A percentile compares a stretch with the other conserved stretches of the same genome.
phyloP scores from a whole-genome alignment of 37 sponge, comb jelly and placozoan genomes.

The Ephydatia muelleri region DNA sequence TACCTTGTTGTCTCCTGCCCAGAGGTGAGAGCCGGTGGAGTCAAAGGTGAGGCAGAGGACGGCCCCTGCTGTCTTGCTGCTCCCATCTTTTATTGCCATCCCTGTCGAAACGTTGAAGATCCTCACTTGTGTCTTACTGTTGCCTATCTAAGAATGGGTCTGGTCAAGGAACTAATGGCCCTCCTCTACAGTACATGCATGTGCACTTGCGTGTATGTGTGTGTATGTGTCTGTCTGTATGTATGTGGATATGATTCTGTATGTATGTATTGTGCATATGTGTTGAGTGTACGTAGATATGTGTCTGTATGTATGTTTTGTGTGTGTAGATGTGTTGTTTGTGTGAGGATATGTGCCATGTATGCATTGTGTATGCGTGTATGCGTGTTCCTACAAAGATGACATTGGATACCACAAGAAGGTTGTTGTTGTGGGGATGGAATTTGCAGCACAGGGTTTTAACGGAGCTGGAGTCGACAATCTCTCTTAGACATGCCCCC shows the following conservation, averaged over 20 bases:
- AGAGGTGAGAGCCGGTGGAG: constrained; percentile 62
- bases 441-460: constrained; percentile 55
- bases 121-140: constrained; percentile 79
- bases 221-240: neutral
- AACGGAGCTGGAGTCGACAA: constrained; percentile 48
- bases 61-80: constrained; percentile 78
- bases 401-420: constrained; percentile 61
- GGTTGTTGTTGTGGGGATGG: constrained; percentile 64
- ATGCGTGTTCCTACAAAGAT: neutral
- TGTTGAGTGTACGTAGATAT: neutral
- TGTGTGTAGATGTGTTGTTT: neutral
- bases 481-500: constrained; percentile 73
- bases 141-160: constrained; percentile 53
- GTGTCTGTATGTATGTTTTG: neutral
- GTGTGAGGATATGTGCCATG: neutral
- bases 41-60: constrained; percentile 75
- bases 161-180: neutral
- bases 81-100: constrained; percentile 75
- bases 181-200: neutral
- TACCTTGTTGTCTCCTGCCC: constrained; percentile 88
- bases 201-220: neutral
- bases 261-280: no score
- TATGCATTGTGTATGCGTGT: no score
- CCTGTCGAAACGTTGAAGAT: constrained; percentile 92
- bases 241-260: constrained; percentile 6